Percentiles rank a stretch among this genome's conserved stretches.
These are phyloP conservation scores for Brachypodius melanocephalos DNA, from an alignment of 2,113 vertebrate species.

Conservation along the genomic window DNA sequence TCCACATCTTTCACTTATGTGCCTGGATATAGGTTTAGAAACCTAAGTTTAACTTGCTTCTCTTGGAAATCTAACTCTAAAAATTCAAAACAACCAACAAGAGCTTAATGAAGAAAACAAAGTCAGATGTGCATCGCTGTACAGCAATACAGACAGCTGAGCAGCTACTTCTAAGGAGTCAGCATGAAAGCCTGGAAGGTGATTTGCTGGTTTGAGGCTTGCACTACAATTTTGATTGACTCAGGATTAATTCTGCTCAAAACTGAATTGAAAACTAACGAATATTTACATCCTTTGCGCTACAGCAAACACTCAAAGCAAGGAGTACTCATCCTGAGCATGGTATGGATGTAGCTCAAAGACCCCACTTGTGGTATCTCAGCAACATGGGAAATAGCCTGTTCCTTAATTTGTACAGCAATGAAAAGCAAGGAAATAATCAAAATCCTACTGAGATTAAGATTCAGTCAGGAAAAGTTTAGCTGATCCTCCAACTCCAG, in stretches of 20 bases:
- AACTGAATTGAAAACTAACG: neutral
- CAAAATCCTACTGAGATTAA: neutral
- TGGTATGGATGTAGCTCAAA: neutral
- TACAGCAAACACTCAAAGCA: neutral
- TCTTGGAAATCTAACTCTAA: neutral
- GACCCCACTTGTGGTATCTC: neutral
- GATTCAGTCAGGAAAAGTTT: neutral
- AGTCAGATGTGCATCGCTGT: fast-evolving
- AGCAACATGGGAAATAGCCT: neutral
- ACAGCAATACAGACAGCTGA: neutral
- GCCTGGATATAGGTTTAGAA: neutral
- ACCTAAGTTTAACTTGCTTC: neutral
- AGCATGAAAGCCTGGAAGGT: neutral
- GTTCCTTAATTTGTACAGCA: neutral
- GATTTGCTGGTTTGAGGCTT: neutral
- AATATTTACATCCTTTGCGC: neutral
- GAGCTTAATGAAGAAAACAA: neutral
- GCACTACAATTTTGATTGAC: neutral
- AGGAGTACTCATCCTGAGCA: neutral
- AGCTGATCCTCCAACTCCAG: neutral
- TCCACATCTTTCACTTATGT: neutral
- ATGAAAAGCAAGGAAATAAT: neutral
- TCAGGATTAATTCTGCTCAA: neutral
- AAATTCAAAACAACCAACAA: neutral
- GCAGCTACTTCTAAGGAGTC: neutral